These are phyloP conservation scores for Prosopocoilus inquinatus DNA, from an alignment of 2,888 invertebrate species.

Conservation along the genomic window DNA sequence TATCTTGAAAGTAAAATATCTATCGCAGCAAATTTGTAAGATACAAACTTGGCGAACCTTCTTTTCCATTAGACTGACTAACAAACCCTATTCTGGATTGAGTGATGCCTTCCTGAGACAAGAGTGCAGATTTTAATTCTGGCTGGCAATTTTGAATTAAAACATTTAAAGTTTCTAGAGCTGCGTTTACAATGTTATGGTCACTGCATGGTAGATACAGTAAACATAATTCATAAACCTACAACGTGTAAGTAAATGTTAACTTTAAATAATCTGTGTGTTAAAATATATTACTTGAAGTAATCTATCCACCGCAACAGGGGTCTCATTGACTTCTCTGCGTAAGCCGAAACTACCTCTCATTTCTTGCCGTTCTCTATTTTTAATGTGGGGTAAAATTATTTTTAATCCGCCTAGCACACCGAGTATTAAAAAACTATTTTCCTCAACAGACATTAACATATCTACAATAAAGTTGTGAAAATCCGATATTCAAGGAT, in stretches of 20 bases:
- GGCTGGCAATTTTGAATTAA: slow-evolving; percentile 58
- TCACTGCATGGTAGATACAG: slow-evolving; percentile 69
- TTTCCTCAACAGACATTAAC: slow-evolving; percentile 43
- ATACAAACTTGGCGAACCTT: slow-evolving; percentile 58
- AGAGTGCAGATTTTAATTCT: slow-evolving; percentile 54
- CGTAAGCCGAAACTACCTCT: slow-evolving; percentile 43
- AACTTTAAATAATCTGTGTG: slow-evolving; percentile 30
- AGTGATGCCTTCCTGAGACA: slow-evolving; percentile 52
- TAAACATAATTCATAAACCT: slow-evolving; percentile 77
- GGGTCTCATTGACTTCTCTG: slow-evolving; percentile 37
- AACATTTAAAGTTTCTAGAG: slow-evolving; percentile 74
- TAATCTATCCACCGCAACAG: slow-evolving; percentile 42
- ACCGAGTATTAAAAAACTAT: slow-evolving; percentile 60
- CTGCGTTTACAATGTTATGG: slow-evolving; percentile 85
- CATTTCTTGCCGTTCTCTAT: slow-evolving; percentile 32
- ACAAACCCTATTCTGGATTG: slow-evolving; percentile 48
- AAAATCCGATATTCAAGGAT: neutral
- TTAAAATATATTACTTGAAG: slow-evolving; percentile 39
- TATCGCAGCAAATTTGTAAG: slow-evolving; percentile 10
- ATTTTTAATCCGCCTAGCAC: slow-evolving; percentile 64
- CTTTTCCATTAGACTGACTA: slow-evolving; percentile 45
- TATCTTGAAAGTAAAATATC: neutral
- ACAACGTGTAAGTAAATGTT: slow-evolving; percentile 53
- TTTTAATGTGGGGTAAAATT: slow-evolving; percentile 58
- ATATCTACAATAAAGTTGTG: slow-evolving; percentile 38